Percentiles rank a stretch among this genome's conserved stretches.
phyloP scores from a whole-genome alignment of 2,888 invertebrate genomes.

The Trichopria drosophilae region DNA sequence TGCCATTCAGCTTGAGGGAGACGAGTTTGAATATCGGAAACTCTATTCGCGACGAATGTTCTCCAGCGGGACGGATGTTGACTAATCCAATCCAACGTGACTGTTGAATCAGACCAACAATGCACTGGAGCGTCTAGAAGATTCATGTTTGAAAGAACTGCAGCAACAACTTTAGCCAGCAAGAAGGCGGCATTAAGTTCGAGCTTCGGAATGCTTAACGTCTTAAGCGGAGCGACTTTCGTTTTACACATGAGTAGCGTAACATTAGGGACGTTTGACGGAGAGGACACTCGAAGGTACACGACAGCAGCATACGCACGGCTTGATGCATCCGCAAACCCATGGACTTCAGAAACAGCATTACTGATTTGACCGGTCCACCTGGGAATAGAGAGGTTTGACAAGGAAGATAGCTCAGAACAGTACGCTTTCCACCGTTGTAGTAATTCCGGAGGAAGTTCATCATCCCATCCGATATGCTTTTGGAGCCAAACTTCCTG shows the following conservation, averaged over 20 bases:
- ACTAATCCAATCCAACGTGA: constrained; percentile 37
- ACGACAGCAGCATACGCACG: constrained; percentile 35
- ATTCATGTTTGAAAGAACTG: constrained; percentile 33
- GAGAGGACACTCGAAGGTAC: constrained; percentile 17
- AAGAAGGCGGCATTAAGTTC: too few relatives aligned
- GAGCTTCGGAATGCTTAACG: too few relatives aligned
- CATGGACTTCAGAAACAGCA: constrained; percentile 25
- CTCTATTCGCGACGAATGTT: constrained; percentile 42
- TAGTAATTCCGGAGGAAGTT: not conserved
- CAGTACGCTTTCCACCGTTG: not conserved
- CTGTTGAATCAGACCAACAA: constrained; percentile 37
- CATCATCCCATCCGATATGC: constrained; percentile 14
- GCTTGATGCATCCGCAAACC: constrained; percentile 36
- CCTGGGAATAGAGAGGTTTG: constrained; percentile 17
- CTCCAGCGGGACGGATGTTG: constrained; percentile 33
- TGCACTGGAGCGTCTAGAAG: not conserved
- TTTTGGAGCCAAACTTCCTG: too few relatives aligned
- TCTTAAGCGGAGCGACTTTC: constrained; percentile 26
- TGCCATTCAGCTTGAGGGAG: constrained; percentile 37
- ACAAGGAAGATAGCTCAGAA: not conserved
- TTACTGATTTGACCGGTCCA: constrained; percentile 5
- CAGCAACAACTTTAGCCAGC: constrained; percentile 5
- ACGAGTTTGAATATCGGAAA: constrained; percentile 41
- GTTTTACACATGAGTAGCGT: constrained; percentile 10
- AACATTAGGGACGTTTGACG: not conserved